Conservation (phyloP, 2,113 vertebrate genomes). For the Eudorcas thomsonii region DNA sequence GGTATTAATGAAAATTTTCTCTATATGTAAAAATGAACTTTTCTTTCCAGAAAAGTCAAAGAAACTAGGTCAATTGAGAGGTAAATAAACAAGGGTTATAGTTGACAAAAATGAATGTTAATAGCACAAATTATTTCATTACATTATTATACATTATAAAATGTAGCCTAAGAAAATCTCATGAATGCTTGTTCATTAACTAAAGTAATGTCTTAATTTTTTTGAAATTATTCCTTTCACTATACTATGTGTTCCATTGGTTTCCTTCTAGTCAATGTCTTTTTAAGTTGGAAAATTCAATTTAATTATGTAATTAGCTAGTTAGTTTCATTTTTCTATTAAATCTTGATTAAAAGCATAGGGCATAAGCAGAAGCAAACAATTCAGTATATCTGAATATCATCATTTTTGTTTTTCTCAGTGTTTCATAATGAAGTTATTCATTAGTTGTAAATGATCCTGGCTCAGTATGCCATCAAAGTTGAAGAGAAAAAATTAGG, state of each 20-base stretch:
- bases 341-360: conserved; percentile 7
- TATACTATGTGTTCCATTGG: neutral
- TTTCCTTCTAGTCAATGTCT: conserved; percentile 11
- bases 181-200: neutral
- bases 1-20: neutral
- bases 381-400: conserved; percentile 28
- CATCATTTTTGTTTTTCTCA: neutral
- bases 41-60: neutral
- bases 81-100: neutral
- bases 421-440: conserved; percentile 38
- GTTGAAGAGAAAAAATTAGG: conserved; percentile 55
- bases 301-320: conserved; percentile 25
- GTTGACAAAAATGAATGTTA: neutral
- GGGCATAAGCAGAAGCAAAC: conserved; percentile 2
- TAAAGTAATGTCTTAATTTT: neutral
- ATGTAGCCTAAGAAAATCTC: neutral
- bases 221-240: conserved; percentile 34
- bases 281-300: conserved; percentile 34
- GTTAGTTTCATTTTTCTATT: neutral
- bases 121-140: neutral
- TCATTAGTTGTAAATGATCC: conserved; percentile 61
- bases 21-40: neutral
- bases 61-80: neutral
- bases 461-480: conserved; percentile 46
- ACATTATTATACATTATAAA: neutral